Evolutionary conservation across 2,888 invertebrate species (phyloP).

Genomic region (Synanthedon tipuliformis): DNA sequence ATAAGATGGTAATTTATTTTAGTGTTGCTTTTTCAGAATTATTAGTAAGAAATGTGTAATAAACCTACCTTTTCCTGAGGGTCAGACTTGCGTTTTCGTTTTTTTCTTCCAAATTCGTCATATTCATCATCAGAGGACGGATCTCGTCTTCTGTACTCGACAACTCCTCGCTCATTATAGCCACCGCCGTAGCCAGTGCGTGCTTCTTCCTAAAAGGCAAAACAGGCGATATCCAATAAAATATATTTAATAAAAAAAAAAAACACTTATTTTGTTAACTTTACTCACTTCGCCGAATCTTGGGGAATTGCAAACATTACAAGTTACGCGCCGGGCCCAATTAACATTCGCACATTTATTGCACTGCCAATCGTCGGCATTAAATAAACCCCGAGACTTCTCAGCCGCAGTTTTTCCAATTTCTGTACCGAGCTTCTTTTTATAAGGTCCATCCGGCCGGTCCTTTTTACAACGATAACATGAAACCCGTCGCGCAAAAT

Average conservation of each 20-base stretch:
- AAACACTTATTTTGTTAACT: not conserved
- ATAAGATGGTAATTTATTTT: not conserved
- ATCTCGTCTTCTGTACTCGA: slow-evolving; percentile 92
- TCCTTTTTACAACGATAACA: slow-evolving; percentile 94
- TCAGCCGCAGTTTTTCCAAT: slow-evolving; percentile 99
- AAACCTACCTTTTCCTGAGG: slow-evolving; percentile 29
- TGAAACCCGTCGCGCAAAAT: slow-evolving; percentile 89
- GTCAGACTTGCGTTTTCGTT: slow-evolving; percentile 62
- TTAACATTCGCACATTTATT: slow-evolving; percentile 99
- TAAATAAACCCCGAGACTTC: slow-evolving; percentile 94
- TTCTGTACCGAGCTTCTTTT: slow-evolving; percentile 92
- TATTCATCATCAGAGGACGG: slow-evolving; percentile 94
- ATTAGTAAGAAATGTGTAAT: not conserved
- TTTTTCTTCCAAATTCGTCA: slow-evolving; percentile 88
- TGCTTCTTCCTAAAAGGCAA: slow-evolving; percentile 71
- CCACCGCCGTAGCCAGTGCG: slow-evolving; percentile 87
- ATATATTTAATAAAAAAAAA: not conserved
- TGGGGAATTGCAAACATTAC: slow-evolving; percentile 99
- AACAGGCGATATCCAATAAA: not conserved
- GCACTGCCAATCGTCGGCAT: slow-evolving; percentile 99
- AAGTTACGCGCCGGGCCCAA: slow-evolving; percentile 95
- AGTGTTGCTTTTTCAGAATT: not conserved
- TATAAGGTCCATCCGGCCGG: slow-evolving; percentile 50
- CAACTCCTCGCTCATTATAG: slow-evolving; percentile 95
- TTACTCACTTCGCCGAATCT: slow-evolving; percentile 92